phyloP scores from a whole-genome alignment of 2,888 invertebrate species.

The Coenonympha glycerion region DNA sequence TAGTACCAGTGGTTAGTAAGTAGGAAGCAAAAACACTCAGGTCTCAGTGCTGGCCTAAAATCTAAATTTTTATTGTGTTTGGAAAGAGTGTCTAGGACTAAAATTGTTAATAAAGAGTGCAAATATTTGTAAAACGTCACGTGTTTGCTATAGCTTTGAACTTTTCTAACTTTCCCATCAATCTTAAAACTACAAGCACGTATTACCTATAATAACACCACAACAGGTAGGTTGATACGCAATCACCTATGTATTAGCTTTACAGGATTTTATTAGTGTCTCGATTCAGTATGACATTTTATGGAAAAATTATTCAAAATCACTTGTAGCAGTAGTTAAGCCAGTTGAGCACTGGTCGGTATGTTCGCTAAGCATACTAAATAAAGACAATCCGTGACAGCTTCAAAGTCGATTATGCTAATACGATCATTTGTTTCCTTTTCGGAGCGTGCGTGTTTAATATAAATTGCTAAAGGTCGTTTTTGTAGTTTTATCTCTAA shows the following conservation, averaged over 20 bases:
- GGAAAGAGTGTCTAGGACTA: too few species aligned
- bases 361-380: constrained; percentile 45
- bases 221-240: too few species aligned
- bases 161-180: too few species aligned
- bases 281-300: constrained; percentile 46
- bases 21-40: too few species aligned
- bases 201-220: too few species aligned
- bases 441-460: constrained; percentile 42
- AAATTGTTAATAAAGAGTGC: too few species aligned
- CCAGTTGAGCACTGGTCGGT: constrained; percentile 28
- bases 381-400: constrained; percentile 52
- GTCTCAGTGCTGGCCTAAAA: too few species aligned
- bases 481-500: constrained; percentile 38
- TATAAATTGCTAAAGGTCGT: constrained; percentile 30
- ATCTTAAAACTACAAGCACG: too few species aligned
- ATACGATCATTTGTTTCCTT: constrained; percentile 57
- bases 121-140: too few species aligned
- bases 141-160: too few species aligned
- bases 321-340: constrained; percentile 31
- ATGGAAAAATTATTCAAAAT: constrained; percentile 53
- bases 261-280: constrained; percentile 37
- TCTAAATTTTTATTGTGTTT: too few species aligned
- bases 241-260: constrained; percentile 27
- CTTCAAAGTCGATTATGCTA: constrained; percentile 54
- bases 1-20: too few species aligned